Percentiles rank a stretch among this genome's conserved stretches.
Conservation (phyloP, 2,888 invertebrate genomes). For the Plebejus anna region DNA sequence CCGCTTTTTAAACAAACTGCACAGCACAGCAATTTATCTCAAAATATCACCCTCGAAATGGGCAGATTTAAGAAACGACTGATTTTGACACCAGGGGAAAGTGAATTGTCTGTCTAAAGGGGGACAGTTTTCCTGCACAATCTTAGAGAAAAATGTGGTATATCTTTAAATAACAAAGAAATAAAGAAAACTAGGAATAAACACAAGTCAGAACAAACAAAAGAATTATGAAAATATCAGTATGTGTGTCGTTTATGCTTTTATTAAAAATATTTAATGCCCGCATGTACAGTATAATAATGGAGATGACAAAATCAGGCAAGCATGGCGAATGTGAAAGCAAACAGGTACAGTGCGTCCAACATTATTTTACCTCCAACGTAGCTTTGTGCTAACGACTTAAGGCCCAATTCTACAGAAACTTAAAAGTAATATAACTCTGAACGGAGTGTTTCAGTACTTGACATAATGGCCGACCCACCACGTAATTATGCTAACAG, state of each 20-base stretch:
- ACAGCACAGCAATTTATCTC: conserved; percentile 15
- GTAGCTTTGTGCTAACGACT: neutral
- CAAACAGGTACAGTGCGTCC: conserved; percentile 31
- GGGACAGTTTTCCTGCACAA: neutral
- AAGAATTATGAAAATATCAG: neutral
- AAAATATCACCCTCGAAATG: conserved; percentile 12
- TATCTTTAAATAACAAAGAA: neutral
- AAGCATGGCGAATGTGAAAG: conserved; percentile 34
- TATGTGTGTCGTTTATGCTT: neutral
- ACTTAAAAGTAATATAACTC: neutral
- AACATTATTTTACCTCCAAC: neutral
- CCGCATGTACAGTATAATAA: conserved; percentile 36
- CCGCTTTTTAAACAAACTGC: conserved; percentile 16
- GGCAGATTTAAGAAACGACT: conserved; percentile 20
- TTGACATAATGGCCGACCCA: conserved; percentile 35
- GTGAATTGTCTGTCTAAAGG: neutral
- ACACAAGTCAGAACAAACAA: neutral
- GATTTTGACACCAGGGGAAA: conserved; percentile 9
- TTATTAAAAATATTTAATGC: conserved; percentile 17
- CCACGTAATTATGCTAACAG: conserved; percentile 15
- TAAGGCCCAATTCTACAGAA: neutral
- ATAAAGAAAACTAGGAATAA: neutral
- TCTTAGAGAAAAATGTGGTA: neutral
- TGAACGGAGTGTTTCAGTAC: conserved; percentile 31
- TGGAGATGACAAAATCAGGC: conserved; percentile 40